phyloP scores from a whole-genome alignment of 1,140 invertebrate genomes.

The Trypoxylus dichotomus region DNA sequence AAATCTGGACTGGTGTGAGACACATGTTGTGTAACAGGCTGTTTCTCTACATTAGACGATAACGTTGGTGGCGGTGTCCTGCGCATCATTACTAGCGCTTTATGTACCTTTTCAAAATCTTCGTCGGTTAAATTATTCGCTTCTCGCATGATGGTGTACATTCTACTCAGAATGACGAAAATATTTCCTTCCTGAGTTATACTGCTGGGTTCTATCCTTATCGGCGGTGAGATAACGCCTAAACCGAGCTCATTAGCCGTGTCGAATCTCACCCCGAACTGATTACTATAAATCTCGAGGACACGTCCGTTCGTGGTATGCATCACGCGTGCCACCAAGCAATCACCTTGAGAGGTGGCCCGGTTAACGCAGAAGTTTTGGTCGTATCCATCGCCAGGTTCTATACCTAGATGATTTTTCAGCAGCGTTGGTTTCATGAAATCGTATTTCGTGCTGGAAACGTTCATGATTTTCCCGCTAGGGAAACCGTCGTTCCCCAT shows the following conservation, averaged over 20 bases:
- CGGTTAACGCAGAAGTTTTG: constrained; percentile 66
- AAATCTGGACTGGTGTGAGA: background rate
- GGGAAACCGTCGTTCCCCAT: constrained; percentile 62
- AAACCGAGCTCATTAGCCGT: constrained; percentile 55
- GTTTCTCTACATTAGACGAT: too few species aligned
- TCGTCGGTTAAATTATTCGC: background rate
- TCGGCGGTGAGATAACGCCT: constrained; percentile 1
- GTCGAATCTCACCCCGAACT: constrained; percentile 75
- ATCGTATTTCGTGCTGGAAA: constrained; percentile 63
- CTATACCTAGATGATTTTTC: constrained; percentile 45
- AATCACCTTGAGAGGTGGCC: constrained; percentile 42
- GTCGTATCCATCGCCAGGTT: constrained; percentile 64
- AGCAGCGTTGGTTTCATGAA: constrained; percentile 59
- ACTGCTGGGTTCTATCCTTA: background rate
- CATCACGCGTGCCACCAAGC: constrained; percentile 43
- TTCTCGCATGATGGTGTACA: background rate
- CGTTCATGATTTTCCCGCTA: constrained; percentile 64
- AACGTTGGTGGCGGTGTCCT: background rate
- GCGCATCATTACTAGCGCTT: background rate
- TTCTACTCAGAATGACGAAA: background rate
- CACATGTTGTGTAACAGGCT: background rate
- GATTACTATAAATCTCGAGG: constrained; percentile 68
- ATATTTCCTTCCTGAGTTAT: background rate
- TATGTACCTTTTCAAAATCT: background rate
- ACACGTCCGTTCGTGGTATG: constrained; percentile 63